phyloP scores from a whole-genome alignment of 2,113 vertebrate genomes.

The Zapornia atra region DNA sequence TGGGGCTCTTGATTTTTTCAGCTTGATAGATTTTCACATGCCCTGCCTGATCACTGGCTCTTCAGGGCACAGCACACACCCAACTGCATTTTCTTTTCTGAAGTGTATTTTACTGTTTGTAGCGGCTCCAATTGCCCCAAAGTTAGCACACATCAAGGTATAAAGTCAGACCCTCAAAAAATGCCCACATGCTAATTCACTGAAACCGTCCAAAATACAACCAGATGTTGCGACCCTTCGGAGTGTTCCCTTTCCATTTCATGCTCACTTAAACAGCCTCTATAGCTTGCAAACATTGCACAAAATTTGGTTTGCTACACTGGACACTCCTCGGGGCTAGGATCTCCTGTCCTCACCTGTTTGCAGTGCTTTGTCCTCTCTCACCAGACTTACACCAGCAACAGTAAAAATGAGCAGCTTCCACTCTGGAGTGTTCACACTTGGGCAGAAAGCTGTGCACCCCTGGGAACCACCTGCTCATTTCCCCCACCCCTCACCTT shows the following conservation, averaged over 20 bases:
- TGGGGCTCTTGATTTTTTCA: background rate
- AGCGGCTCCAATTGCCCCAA: background rate
- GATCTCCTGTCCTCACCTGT: background rate
- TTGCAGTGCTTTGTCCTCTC: background rate
- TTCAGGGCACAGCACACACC: background rate
- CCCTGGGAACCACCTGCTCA: background rate
- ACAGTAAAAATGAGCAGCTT: background rate
- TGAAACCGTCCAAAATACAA: background rate
- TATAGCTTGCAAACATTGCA: background rate
- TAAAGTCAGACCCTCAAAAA: background rate
- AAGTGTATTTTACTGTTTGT: background rate
- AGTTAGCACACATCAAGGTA: background rate
- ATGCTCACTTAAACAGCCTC: background rate
- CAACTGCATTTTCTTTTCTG: background rate
- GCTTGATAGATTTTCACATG: background rate
- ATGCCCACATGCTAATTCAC: background rate
- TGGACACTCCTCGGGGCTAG: background rate
- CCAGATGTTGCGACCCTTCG: background rate
- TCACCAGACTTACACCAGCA: background rate
- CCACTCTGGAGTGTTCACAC: background rate
- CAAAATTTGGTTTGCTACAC: background rate
- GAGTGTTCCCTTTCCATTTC: background rate
- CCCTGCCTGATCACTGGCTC: background rate
- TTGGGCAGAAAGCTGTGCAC: background rate
- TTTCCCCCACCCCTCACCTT: background rate